Conservation (phyloP, 2,888 invertebrate genomes). For the Eristalis intricaria region DNA sequence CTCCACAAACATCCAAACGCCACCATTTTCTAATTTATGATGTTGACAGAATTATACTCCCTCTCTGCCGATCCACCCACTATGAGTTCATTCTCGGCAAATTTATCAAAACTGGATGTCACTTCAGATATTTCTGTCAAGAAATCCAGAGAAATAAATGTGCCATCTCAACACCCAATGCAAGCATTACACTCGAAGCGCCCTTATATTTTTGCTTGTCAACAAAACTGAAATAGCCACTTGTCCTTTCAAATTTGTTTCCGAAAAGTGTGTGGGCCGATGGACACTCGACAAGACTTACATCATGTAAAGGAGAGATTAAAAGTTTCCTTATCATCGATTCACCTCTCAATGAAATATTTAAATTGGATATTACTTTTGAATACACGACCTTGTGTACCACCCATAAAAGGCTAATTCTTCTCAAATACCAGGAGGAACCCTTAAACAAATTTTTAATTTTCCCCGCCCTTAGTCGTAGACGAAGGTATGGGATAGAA, state of each 20-base stretch:
- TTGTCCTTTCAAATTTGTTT: not conserved
- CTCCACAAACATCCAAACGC: too few relatives aligned
- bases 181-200: not conserved
- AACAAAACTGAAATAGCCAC: not conserved
- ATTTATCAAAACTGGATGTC: too few relatives aligned
- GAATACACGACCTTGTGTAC: conserved; percentile 21
- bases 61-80: too few relatives aligned
- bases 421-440: conserved; percentile 16
- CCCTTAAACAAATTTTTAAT: conserved; percentile 54
- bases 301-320: conserved; percentile 15
- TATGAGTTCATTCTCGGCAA: too few relatives aligned
- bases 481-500: not conserved
- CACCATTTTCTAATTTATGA: too few relatives aligned
- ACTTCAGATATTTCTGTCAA: too few relatives aligned
- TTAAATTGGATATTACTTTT: conserved; percentile 45
- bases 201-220: not conserved
- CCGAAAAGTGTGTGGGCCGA: not conserved
- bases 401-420: conserved; percentile 21
- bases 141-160: too few relatives aligned
- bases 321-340: conserved; percentile 36
- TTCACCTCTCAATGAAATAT: conserved; percentile 49
- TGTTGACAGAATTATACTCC: too few relatives aligned
- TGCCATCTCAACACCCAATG: too few relatives aligned
- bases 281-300: not conserved
- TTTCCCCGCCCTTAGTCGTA: conserved; percentile 19